phyloP scores from a whole-genome alignment of 2,888 invertebrate species.

The Caenorhabditis sulstoni region DNA sequence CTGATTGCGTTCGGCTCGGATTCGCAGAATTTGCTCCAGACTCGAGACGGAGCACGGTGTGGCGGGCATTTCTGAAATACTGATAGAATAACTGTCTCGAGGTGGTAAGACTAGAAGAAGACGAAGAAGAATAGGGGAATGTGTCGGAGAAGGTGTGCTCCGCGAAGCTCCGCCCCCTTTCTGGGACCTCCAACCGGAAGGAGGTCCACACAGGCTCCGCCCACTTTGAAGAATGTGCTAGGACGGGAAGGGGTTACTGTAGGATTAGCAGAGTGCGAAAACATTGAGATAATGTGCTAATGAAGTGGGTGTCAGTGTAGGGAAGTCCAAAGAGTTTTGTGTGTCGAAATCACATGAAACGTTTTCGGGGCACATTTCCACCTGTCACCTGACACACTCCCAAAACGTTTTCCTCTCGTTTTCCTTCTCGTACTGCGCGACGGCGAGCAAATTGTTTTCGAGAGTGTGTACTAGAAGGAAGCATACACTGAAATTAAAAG shows the following conservation, averaged over 20 bases:
- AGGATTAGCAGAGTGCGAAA: constrained; percentile 35
- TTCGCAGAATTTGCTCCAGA: constrained; percentile 66
- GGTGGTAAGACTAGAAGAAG: constrained; percentile 2
- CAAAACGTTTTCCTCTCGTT: too few species aligned
- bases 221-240: constrained; percentile 44
- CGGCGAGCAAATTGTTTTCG: too few species aligned
- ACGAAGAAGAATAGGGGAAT: too few species aligned
- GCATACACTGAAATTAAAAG: too few species aligned
- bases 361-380: too few species aligned
- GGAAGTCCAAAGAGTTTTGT: background rate
- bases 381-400: too few species aligned
- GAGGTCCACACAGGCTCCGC: background rate
- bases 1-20: constrained; percentile 68
- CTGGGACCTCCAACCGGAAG: constrained; percentile 50
- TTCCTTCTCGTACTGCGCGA: too few species aligned
- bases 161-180: constrained; percentile 13
- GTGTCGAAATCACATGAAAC: background rate
- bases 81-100: too few species aligned
- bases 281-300: too few species aligned
- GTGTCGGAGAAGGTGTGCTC: too few species aligned
- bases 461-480: too few species aligned
- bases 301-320: constrained; percentile 26
- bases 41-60: constrained; percentile 48
- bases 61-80: background rate
- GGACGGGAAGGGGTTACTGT: constrained; percentile 39